Percentiles rank a stretch among this genome's conserved stretches.
These are phyloP conservation scores for Caenorhabditis inopinata DNA, from an alignment of 1,140 invertebrate species.

Conservation along the genomic window DNA sequence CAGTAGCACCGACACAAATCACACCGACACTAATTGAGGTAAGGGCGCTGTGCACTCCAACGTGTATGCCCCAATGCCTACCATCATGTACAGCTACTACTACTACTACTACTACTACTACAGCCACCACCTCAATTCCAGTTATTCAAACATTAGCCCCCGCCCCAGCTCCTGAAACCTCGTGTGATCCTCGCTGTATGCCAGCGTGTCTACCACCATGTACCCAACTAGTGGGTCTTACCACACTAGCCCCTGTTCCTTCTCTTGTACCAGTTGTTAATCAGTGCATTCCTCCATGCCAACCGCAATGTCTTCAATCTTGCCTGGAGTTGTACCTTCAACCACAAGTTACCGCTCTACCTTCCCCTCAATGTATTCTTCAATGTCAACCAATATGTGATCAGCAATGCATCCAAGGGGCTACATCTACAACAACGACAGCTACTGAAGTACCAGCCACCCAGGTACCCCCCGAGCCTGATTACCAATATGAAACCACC, in stretches of 20 bases:
- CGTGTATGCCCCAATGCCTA: constrained; percentile 26
- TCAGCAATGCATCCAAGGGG: background rate
- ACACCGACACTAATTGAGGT: constrained; percentile 16
- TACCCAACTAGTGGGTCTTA: constrained; percentile 12
- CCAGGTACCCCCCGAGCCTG: constrained; percentile 10
- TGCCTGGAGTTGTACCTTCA: background rate
- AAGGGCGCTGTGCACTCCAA: constrained; percentile 9
- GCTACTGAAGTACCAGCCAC: background rate
- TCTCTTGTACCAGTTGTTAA: background rate
- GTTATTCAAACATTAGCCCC: background rate
- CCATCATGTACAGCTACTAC: constrained; percentile 20
- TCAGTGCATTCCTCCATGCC: constrained; percentile 6
- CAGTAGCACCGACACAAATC: background rate
- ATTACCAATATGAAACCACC: background rate
- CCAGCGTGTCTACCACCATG: constrained; percentile 32
- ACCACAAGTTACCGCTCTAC: background rate
- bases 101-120: too few species aligned
- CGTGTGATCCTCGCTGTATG: constrained; percentile 17
- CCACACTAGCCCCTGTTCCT: background rate
- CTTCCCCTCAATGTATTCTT: background rate
- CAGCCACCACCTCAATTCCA: background rate
- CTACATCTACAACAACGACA: constrained; percentile 14
- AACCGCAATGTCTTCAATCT: constrained; percentile 5
- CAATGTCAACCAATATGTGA: constrained; percentile 21
- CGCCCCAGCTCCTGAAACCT: background rate